These are phyloP conservation scores for Microctenopoma lineatum DNA, from an alignment of 2,797 vertebrate species.

Conservation along the genomic window DNA sequence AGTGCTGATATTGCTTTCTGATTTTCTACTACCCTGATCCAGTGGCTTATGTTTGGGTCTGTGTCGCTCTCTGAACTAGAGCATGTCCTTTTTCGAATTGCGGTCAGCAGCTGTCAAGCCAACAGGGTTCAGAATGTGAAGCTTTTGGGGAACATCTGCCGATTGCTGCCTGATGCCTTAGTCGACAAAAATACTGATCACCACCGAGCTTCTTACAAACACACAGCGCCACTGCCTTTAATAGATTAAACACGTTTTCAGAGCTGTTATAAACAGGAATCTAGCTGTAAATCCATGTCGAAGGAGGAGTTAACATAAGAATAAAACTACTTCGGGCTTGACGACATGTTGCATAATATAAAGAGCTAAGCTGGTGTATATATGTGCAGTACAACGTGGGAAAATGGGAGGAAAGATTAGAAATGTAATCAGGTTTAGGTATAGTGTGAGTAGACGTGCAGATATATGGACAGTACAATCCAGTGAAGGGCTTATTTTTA, in stretches of 20 bases:
- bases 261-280: constrained; percentile 50
- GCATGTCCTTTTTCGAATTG: constrained; percentile 78
- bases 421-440: constrained; percentile 57
- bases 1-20: constrained; percentile 57
- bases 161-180: constrained; percentile 55
- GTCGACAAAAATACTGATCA: constrained; percentile 40
- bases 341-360: constrained; percentile 32
- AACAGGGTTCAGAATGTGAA: constrained; percentile 63
- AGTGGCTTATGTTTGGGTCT: constrained; percentile 75
- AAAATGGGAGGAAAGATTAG: constrained; percentile 44
- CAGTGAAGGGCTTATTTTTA: constrained; percentile 21
- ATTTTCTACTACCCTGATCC: constrained; percentile 60
- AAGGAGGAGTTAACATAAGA: constrained; percentile 38
- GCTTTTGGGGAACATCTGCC: constrained; percentile 78
- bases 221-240: constrained; percentile 19
- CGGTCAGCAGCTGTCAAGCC: constrained; percentile 81
- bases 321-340: constrained; percentile 36
- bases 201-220: constrained; percentile 51
- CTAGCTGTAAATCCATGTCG: constrained; percentile 48
- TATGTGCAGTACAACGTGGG: constrained; percentile 28
- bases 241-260: constrained; percentile 57
- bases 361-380: constrained; percentile 38
- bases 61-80: constrained; percentile 69
- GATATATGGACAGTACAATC: constrained; percentile 19
- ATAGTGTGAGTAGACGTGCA: constrained; percentile 13